These are phyloP conservation scores for Eufriesea mexicana DNA, from an alignment of 1,140 invertebrate genomes.

Conservation along the genomic window DNA sequence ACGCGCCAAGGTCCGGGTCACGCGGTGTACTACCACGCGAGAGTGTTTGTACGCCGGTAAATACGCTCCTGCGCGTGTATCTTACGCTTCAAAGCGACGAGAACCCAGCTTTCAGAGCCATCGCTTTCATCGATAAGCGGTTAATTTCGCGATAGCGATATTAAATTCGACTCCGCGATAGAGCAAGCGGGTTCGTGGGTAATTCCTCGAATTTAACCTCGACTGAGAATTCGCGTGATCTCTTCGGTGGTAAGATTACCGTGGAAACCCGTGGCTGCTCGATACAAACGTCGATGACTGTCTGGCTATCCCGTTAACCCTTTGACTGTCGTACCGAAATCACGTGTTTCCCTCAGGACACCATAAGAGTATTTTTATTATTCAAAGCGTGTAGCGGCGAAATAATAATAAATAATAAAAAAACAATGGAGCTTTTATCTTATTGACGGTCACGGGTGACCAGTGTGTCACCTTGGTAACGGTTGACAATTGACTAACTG, in stretches of 20 bases:
- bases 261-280: not conserved
- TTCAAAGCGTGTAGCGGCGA: no score
- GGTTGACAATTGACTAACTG: no score
- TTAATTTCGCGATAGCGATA: no score
- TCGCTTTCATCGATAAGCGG: not conserved
- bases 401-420: no score
- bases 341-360: no score
- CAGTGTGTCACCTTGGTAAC: no score
- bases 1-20: not conserved
- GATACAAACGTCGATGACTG: not conserved
- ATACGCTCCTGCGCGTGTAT: not conserved
- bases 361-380: no score
- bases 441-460: no score
- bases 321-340: no score
- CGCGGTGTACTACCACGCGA: not conserved
- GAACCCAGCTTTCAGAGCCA: not conserved
- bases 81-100: not conserved
- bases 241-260: not conserved
- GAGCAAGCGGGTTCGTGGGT: no score
- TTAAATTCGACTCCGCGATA: no score
- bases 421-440: no score
- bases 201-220: not conserved
- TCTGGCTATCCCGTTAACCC: conserved; percentile 13
- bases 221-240: not conserved
- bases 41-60: conserved; percentile 16